Conservation (phyloP, 2,888 invertebrate species). For the Mesorhabditis spiculigera region DNA sequence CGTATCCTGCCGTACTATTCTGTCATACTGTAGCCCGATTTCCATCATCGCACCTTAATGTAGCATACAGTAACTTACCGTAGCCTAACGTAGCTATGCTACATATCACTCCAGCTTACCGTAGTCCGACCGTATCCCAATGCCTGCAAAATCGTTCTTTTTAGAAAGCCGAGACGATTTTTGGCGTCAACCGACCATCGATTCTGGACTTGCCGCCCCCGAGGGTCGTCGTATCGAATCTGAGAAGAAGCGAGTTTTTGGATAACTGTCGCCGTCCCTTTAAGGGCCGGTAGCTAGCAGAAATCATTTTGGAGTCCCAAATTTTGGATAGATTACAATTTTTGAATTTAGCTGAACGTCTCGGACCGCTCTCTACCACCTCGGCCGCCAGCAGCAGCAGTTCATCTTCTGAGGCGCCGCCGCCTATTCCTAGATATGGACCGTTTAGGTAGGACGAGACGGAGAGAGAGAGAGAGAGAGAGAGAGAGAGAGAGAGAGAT, state of each 20-base stretch:
- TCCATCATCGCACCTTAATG: too few species aligned
- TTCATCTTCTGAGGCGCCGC: background rate
- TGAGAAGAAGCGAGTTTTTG: background rate
- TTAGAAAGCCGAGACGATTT: background rate
- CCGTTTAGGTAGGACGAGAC: background rate
- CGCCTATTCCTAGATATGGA: background rate
- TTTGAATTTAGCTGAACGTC: conserved; percentile 4
- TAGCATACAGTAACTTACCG: too few species aligned
- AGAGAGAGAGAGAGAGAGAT: too few species aligned
- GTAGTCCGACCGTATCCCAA: background rate
- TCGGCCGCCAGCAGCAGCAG: background rate
- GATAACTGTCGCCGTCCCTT: too few species aligned
- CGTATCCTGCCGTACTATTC: too few species aligned
- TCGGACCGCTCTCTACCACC: too few species aligned
- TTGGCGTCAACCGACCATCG: background rate
- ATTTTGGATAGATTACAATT: background rate
- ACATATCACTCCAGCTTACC: background rate
- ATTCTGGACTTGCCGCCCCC: background rate
- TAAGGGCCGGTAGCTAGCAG: too few species aligned
- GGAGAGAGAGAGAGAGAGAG: too few species aligned
- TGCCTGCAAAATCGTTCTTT: background rate
- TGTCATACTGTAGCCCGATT: too few species aligned
- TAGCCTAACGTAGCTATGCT: background rate
- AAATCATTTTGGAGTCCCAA: too few species aligned
- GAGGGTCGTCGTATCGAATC: background rate